These are phyloP conservation scores for Plectrocnemia conspersa DNA, from an alignment of 1,140 invertebrate genomes.

Conservation along the genomic window DNA sequence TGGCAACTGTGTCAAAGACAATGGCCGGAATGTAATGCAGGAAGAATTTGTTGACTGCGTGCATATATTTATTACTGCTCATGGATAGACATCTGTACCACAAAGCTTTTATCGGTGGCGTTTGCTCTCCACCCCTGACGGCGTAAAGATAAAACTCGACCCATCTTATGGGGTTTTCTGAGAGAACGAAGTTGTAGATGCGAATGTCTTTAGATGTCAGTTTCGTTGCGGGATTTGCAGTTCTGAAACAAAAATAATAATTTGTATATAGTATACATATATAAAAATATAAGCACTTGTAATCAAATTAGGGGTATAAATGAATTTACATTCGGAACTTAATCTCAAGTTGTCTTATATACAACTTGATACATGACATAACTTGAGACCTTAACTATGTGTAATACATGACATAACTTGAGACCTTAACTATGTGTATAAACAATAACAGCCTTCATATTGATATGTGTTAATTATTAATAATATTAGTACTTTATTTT, in stretches of 20 bases:
- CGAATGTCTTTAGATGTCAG: slow-evolving; percentile 36
- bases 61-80: slow-evolving; percentile 48
- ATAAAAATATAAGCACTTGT: too few relatives aligned
- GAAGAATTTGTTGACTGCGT: slow-evolving; percentile 46
- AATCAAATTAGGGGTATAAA: too few relatives aligned
- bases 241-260: slow-evolving; percentile 24
- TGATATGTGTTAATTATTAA: too few relatives aligned
- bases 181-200: slow-evolving; percentile 49
- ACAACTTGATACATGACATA: too few relatives aligned
- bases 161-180: slow-evolving; percentile 46
- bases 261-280: too few relatives aligned
- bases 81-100: slow-evolving; percentile 57
- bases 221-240: slow-evolving; percentile 21
- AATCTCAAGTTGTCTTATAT: too few relatives aligned
- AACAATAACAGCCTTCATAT: too few relatives aligned
- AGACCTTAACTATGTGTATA: too few relatives aligned
- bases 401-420: too few relatives aligned
- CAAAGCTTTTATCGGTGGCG: slow-evolving; percentile 45
- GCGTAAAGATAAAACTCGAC: slow-evolving; percentile 44
- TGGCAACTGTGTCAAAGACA: slow-evolving; percentile 46
- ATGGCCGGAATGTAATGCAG: slow-evolving; percentile 54
- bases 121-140: slow-evolving; percentile 41
- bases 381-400: too few relatives aligned
- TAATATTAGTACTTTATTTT: too few relatives aligned
- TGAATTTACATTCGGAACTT: too few relatives aligned